A percentile compares a stretch with the other conserved stretches of the same genome.
Evolutionary conservation across 2,888 invertebrate species (phyloP).

Genomic region (Esperia sulphurella): DNA sequence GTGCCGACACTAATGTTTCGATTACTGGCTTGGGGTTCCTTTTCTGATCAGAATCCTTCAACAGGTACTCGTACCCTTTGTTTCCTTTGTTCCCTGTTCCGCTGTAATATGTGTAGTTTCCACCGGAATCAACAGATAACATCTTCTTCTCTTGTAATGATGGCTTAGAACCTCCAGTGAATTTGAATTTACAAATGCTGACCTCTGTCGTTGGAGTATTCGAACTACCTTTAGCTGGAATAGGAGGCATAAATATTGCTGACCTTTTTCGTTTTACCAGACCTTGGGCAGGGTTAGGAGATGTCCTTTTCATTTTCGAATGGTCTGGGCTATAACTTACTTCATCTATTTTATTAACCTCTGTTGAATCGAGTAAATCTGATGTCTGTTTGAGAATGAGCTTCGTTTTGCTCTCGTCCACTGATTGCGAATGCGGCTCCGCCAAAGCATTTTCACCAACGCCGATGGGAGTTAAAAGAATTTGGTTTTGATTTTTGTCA

Average conservation of each 20-base stretch:
- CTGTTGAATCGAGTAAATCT: constrained; percentile 65
- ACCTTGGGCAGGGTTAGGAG: constrained; percentile 54
- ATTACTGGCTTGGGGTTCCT: constrained; percentile 33
- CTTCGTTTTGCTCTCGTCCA: constrained; percentile 63
- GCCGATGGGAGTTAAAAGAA: constrained; percentile 48
- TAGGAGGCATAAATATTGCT: constrained; percentile 91
- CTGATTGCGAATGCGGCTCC: constrained; percentile 51
- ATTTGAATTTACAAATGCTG: constrained; percentile 95
- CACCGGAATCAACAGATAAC: constrained; percentile 93
- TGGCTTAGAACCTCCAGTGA: constrained; percentile 94
- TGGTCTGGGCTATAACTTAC: constrained; percentile 50
- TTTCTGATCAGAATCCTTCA: constrained; percentile 82
- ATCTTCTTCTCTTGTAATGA: constrained; percentile 94
- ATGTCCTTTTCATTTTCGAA: constrained; percentile 65
- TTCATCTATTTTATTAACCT: constrained; percentile 58
- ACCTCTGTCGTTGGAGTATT: constrained; percentile 90
- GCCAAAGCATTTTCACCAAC: constrained; percentile 41
- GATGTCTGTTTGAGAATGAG: constrained; percentile 70
- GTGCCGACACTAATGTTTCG: constrained; percentile 35
- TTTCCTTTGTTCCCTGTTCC: constrained; percentile 90
- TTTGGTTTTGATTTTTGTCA: constrained; percentile 49
- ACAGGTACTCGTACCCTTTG: constrained; percentile 89
- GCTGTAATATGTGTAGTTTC: constrained; percentile 92
- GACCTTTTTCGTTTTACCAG: constrained; percentile 87
- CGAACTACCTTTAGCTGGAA: constrained; percentile 85